Percentiles rank a stretch among this genome's conserved stretches.
phyloP scores from a whole-genome alignment of 2,888 invertebrate species.

The Eulithis testata region DNA sequence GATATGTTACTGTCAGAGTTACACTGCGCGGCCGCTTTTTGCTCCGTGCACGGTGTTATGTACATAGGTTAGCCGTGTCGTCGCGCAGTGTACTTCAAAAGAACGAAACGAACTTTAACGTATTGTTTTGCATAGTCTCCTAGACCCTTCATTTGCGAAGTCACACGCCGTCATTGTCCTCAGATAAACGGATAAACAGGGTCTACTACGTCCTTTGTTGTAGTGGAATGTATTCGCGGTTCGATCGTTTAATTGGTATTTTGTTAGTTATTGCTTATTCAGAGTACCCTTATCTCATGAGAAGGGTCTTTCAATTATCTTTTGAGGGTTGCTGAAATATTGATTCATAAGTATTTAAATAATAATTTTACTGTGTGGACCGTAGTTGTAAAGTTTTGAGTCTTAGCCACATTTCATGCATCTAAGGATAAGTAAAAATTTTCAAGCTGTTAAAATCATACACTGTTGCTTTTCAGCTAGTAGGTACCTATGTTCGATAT shows the following conservation, averaged over 20 bases:
- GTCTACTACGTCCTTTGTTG: conserved; percentile 56
- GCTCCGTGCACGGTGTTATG: no score
- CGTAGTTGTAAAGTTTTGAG: no score
- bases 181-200: conserved; percentile 52
- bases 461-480: no score
- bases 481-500: no score
- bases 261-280: conserved; percentile 47
- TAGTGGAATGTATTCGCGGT: conserved; percentile 56
- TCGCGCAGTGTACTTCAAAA: conserved; percentile 1
- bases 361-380: background rate
- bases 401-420: no score
- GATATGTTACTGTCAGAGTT: no score
- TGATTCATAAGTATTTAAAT: conserved; percentile 13
- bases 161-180: conserved; percentile 53
- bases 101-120: no score
- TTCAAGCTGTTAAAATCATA: no score
- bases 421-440: no score
- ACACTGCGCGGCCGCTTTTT: no score
- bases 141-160: conserved; percentile 72
- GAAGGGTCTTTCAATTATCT: conserved; percentile 31
- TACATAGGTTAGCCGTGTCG: no score
- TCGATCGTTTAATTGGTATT: conserved; percentile 59
- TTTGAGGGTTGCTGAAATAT: conserved; percentile 23
- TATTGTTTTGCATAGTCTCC: conserved; percentile 19
- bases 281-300: conserved; percentile 34